A percentile compares a stretch with the other conserved stretches of the same genome.
phyloP scores from a whole-genome alignment of 2,888 invertebrate species.

The Sarcophaga variegata region DNA sequence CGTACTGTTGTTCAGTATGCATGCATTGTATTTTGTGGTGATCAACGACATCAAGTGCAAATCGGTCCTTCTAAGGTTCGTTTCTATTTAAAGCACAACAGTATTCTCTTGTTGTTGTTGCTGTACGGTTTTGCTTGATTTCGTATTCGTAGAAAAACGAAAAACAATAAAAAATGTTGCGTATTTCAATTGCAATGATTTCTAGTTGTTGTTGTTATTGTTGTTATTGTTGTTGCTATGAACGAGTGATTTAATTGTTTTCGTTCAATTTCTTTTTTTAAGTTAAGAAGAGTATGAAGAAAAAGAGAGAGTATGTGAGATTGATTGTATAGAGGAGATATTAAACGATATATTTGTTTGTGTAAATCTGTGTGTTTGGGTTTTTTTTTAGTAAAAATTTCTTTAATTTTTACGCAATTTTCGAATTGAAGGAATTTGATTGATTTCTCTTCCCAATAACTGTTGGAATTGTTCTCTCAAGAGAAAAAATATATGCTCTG shows the following conservation, averaged over 20 bases:
- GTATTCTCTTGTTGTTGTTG: conserved; percentile 34
- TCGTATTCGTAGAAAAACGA: not conserved
- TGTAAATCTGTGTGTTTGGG: not conserved
- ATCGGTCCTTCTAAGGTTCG: conserved; percentile 82
- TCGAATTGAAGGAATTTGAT: not conserved
- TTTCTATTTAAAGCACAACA: conserved; percentile 79
- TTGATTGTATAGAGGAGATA: not conserved
- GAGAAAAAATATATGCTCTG: not conserved
- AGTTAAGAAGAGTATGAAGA: no score
- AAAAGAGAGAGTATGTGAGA: not conserved
- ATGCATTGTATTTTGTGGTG: conserved; percentile 14
- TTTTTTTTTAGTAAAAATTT: not conserved
- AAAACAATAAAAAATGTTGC: conserved; percentile 29
- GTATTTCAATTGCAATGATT: conserved; percentile 17
- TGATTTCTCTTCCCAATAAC: not conserved
- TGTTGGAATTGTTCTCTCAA: not conserved
- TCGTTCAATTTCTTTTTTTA: not conserved
- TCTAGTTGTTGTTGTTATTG: not conserved
- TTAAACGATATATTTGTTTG: not conserved
- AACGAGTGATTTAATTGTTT: conserved; percentile 4
- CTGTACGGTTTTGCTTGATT: conserved; percentile 26
- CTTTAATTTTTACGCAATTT: conserved; percentile 7
- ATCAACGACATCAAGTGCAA: conserved; percentile 68
- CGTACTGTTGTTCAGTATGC: conserved; percentile 31
- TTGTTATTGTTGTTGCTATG: conserved; percentile 28